Base-by-base conservation (phyloP, 2,797 vertebrate species). In the Apodemus agrarius region DNA sequence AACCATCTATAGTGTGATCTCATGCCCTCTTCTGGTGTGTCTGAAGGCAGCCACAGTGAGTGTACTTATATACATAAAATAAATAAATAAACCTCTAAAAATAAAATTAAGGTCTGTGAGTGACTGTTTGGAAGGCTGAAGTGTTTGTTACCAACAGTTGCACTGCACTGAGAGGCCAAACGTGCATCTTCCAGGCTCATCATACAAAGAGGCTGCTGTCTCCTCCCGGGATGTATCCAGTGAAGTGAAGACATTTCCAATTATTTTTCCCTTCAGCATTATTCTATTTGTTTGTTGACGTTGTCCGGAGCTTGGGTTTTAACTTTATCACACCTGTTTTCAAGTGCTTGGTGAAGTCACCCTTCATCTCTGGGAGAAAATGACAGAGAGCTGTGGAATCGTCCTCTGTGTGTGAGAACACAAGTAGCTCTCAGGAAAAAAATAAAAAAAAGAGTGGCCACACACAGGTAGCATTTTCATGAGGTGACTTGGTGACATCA, bases 151-250 rank as follows among this genome's bases (percentile, higher is more conserved):
- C 95, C 95, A 75, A 93, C 57, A 78, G 11, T 97, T 97, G 97
- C 97, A 96, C 91, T 97, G 19, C 0, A 54, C 89, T 96, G 84
- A 90, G 52, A 94, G 83, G 83, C 94, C 97, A 98, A 87, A 96
- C 78, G 92, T 98, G 94, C 82, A 97, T 97, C 95, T 97, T 93
- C 4, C 43, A 91, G 61, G 97, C 98, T 96, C 96, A 96, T 98
- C 96, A 94, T 78, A 98, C 97, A 98, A 98, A 97, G 95, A 92
- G 52, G 59, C 84, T 97, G 43, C 94, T 98, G 86, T 98, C 80
- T 72, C 54, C 90, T 97, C 67, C 52, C 46, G 31, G 65, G 59
- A 65, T 49, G 95, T 90, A 22, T 24, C 83, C 83, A 69, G 82
- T 93, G 72, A 95, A 97, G 54, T 37, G 90, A 31, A 95, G 85